phyloP scores from a whole-genome alignment of 2,113 vertebrate species.

The Oncorhynchus gorbuscha region DNA sequence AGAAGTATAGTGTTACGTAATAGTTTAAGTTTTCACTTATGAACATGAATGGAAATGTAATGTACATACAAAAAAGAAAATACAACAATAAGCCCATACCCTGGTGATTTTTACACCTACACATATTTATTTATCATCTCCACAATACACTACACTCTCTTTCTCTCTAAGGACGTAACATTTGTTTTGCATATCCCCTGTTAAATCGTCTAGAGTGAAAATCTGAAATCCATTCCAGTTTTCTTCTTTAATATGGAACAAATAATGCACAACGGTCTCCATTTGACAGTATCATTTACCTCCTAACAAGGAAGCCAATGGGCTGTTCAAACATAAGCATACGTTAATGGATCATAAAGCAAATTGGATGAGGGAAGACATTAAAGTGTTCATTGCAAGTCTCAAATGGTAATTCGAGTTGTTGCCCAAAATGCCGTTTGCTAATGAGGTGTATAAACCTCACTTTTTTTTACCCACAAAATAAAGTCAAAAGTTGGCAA shows the following conservation, averaged over 20 bases:
- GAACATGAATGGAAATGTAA: not conserved
- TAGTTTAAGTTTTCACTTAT: not conserved
- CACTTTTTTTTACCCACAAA: constrained; percentile 37
- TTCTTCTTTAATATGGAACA: constrained; percentile 36
- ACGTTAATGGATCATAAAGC: constrained; percentile 76
- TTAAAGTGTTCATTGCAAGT: constrained; percentile 69
- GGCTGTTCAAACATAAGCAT: constrained; percentile 70
- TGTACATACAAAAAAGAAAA: not conserved
- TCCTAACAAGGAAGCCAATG: constrained; percentile 76
- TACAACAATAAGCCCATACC: too few species aligned
- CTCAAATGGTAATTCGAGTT: constrained; percentile 73
- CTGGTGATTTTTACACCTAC: too few species aligned
- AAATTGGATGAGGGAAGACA: constrained; percentile 74
- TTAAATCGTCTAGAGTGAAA: constrained; percentile 6
- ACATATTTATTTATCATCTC: too few species aligned
- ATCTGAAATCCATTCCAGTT: constrained; percentile 25
- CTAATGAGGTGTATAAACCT: constrained; percentile 65
- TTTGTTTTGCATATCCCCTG: too few species aligned
- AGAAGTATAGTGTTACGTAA: not conserved
- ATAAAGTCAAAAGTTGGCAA: constrained; percentile 21
- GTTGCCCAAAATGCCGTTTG: constrained; percentile 65
- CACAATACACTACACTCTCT: too few species aligned
- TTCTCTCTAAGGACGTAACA: too few species aligned
- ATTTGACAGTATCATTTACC: constrained; percentile 69
- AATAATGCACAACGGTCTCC: constrained; percentile 41